Base-by-base conservation (phyloP, 2,888 invertebrate species). In the Apodemia duryi region DNA sequence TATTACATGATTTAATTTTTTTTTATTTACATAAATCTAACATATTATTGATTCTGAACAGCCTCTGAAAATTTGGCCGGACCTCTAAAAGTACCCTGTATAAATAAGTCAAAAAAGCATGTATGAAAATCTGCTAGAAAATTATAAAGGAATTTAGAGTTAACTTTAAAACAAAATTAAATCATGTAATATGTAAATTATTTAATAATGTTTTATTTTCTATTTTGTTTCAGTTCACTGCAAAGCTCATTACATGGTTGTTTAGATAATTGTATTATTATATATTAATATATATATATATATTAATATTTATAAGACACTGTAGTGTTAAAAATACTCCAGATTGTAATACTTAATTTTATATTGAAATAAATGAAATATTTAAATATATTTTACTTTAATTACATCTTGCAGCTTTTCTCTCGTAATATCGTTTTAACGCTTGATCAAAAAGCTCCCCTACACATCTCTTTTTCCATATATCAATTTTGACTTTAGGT, bases 391-490 rank as follows among this genome's bases (percentile, higher is more conserved):
- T 35, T 13, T 32, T 13, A 7, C 2, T 65, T 73, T 72, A 84
- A 67, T 67, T 70, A 38, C 85, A 82, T 75, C 94, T 92, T 6
- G 90, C 81, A 38, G 95, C 92, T 86, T 96, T 96, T 72, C 97
- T 93, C 77, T 94, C 94, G 79, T 95, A 95, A 84, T 96, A 97
- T 75, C 96, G 93, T 75, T 94, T 93, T 43, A 96, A 82, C 21
- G 97, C 97, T 66, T 94, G 95, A 67, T 96, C 95, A 83, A 95
- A 96, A 2, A 94, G 93, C 63, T 93, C 93, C 7, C 96, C 97
- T 21, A 97, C 94, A 41, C 97, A 97, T 73, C 97, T 92, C 78
- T 97, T 97, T 76, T 95, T 94, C 96, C 97, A 97, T 75, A 97
- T 95, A 77, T 95, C 94, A 68, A 93, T 86, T 88, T 95, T 95